Conservation (phyloP, 2,888 invertebrate genomes). For the Rhaphigaster nebulosa region DNA sequence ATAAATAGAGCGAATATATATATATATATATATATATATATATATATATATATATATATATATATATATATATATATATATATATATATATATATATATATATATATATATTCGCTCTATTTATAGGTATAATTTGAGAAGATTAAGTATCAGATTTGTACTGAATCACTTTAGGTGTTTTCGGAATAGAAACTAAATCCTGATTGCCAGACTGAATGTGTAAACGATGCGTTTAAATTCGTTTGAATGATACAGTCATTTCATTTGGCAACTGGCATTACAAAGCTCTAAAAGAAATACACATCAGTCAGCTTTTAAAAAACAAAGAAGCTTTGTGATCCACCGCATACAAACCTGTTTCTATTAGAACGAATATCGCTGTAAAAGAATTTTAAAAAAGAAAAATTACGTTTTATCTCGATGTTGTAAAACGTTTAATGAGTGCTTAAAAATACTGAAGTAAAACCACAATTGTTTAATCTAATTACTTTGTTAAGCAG, state of each 20-base stretch:
- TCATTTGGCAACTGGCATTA: background rate
- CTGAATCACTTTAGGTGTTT: background rate
- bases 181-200: background rate
- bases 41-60: too few species aligned
- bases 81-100: too few species aligned
- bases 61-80: too few species aligned
- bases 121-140: background rate
- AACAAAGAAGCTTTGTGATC: background rate
- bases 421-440: background rate
- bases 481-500: background rate
- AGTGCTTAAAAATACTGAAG: background rate
- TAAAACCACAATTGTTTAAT: background rate
- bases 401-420: background rate
- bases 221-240: background rate
- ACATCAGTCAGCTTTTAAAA: background rate
- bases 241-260: background rate
- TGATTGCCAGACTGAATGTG: background rate
- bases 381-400: background rate
- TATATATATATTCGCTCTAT: too few species aligned
- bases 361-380: background rate
- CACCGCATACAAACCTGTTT: background rate
- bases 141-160: background rate
- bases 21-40: too few species aligned
- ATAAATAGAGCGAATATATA: too few species aligned
- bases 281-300: background rate